phyloP scores from a whole-genome alignment of 2,888 invertebrate species.

The Schizotus pectinicornis region DNA sequence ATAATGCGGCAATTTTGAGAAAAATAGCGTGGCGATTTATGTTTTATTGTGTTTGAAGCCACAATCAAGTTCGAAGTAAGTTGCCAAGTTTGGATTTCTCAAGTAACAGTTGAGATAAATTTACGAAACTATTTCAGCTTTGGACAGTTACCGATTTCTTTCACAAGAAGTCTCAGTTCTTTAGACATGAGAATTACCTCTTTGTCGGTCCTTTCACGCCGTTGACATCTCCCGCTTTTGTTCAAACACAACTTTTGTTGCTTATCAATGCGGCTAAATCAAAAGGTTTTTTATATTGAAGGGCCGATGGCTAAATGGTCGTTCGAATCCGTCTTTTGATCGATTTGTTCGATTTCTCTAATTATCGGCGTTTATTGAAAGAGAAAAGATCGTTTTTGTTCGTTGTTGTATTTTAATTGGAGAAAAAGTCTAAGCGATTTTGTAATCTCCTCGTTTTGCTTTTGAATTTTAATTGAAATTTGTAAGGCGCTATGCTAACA shows the following conservation, averaged over 20 bases:
- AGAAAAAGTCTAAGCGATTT: no score
- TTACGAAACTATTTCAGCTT: not conserved
- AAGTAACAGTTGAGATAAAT: constrained; percentile 1
- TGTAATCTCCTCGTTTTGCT: no score
- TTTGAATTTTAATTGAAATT: no score
- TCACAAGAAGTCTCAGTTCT: not conserved
- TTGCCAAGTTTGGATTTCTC: not conserved
- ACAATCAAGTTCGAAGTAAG: not conserved
- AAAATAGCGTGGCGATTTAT: no score
- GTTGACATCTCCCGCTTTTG: constrained; percentile 9
- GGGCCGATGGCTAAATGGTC: not conserved
- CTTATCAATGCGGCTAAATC: not conserved
- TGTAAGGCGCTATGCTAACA: no score
- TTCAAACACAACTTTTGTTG: constrained; percentile 3
- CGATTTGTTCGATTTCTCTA: constrained; percentile 7
- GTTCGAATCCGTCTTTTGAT: not conserved
- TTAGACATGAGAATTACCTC: not conserved
- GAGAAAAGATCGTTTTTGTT: no score
- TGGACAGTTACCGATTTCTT: no score
- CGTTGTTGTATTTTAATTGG: no score
- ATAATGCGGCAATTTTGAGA: no score
- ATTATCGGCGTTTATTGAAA: not conserved
- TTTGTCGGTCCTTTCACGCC: not conserved
- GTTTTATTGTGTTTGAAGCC: constrained; percentile 7
- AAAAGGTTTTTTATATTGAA: constrained; percentile 1